phyloP scores from a whole-genome alignment of 2,888 invertebrate genomes.

The Drosophila kanekoi region DNA sequence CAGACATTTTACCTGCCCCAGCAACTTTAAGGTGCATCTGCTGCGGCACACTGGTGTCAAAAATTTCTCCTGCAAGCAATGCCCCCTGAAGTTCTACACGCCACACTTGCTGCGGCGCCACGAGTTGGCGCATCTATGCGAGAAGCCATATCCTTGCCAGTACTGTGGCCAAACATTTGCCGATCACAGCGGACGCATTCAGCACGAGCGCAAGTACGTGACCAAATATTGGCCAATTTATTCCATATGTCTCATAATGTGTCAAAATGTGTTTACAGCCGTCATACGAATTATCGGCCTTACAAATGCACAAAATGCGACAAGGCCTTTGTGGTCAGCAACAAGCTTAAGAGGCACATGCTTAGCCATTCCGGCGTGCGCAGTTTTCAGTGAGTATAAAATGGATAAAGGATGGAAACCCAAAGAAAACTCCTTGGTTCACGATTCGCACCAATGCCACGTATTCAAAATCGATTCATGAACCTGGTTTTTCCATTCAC shows the following conservation, averaged over 20 bases:
- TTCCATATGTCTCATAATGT: background rate
- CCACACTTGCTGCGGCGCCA: slow-evolving; percentile 66
- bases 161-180: slow-evolving; percentile 64
- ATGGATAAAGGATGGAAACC: too few species aligned
- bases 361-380: slow-evolving; percentile 67
- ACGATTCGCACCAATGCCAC: too few species aligned
- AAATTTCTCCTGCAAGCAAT: slow-evolving; percentile 53
- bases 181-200: slow-evolving; percentile 68
- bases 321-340: slow-evolving; percentile 66
- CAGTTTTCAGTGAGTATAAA: slow-evolving; percentile 59
- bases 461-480: too few species aligned
- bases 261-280: slow-evolving; percentile 39
- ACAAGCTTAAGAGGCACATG: slow-evolving; percentile 65
- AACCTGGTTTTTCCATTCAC: too few species aligned
- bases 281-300: slow-evolving; percentile 62
- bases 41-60: slow-evolving; percentile 64
- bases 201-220: slow-evolving; percentile 64
- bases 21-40: slow-evolving; percentile 70
- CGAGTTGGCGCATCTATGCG: slow-evolving; percentile 47
- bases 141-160: slow-evolving; percentile 59
- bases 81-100: slow-evolving; percentile 62
- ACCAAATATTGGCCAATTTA: background rate
- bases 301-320: slow-evolving; percentile 70
- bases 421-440: too few species aligned
- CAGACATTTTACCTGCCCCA: slow-evolving; percentile 67